Evolutionary conservation across 2,113 vertebrate species (phyloP).

Genomic region (Onychorhynchus coronatus): DNA sequence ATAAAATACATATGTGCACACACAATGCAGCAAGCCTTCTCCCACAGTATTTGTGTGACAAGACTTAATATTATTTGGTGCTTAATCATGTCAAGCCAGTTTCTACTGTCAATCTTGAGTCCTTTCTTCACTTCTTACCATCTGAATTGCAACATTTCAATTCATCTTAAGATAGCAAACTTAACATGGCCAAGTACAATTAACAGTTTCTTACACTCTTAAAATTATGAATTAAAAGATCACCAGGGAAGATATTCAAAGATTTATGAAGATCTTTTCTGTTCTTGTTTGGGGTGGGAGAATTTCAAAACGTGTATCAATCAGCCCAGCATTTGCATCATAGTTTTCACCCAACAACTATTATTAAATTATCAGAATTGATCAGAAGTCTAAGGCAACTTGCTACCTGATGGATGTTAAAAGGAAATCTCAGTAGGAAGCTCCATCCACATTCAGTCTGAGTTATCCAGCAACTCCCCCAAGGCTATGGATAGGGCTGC

Average conservation of each 20-base stretch:
- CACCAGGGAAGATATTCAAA: background rate
- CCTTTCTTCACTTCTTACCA: background rate
- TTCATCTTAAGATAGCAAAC: slow-evolving; percentile 13
- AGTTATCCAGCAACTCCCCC: background rate
- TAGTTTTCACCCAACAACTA: background rate
- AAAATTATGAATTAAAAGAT: background rate
- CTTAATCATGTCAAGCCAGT: slow-evolving; percentile 44
- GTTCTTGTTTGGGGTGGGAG: background rate
- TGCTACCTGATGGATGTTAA: background rate
- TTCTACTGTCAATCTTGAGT: slow-evolving; percentile 45
- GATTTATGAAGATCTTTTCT: background rate
- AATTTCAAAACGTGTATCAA: rapidly evolving
- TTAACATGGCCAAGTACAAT: background rate
- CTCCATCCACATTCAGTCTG: background rate
- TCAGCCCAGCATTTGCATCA: background rate
- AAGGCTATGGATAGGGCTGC: background rate
- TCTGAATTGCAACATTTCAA: background rate
- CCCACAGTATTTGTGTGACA: background rate
- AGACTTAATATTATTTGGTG: background rate
- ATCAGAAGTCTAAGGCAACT: background rate
- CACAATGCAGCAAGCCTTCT: background rate
- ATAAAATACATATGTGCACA: background rate
- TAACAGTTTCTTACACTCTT: slow-evolving; percentile 25
- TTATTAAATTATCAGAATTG: background rate
- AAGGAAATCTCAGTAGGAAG: background rate